Conservation (phyloP, 2,888 invertebrate genomes). For the Choristoneura rosaceana region DNA sequence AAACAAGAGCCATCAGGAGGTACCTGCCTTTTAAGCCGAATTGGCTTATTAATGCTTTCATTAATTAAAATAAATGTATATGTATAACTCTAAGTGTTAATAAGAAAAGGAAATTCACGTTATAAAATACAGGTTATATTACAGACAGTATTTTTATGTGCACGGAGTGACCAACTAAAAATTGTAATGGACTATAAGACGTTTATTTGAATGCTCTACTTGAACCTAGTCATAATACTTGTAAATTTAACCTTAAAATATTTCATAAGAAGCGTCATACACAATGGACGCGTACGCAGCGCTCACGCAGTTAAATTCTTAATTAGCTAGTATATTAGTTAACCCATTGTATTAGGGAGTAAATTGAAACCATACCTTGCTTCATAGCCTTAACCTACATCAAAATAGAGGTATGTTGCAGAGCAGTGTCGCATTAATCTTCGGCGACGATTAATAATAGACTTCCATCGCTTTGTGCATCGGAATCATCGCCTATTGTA, state of each 20-base stretch:
- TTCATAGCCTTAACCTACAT: conserved; percentile 71
- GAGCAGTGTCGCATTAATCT: conserved; percentile 76
- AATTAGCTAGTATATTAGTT: conserved; percentile 55
- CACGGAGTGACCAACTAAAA: not conserved
- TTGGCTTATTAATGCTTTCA: conserved; percentile 6
- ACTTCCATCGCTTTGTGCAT: conserved; percentile 70
- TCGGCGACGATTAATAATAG: conserved; percentile 70
- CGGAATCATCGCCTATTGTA: conserved; percentile 75
- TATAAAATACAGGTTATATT: not conserved
- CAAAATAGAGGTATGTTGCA: conserved; percentile 56
- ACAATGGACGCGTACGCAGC: conserved; percentile 42
- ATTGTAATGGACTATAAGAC: not conserved
- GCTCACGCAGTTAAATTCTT: conserved; percentile 50
- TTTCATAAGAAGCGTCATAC: conserved; percentile 40
- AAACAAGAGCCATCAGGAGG: conserved; percentile 52
- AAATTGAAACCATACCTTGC: conserved; percentile 51
- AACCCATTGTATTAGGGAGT: conserved; percentile 53
- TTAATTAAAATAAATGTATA: not conserved
- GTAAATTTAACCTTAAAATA: not conserved
- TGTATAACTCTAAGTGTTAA: not conserved
- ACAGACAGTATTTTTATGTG: not conserved
- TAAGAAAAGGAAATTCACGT: not conserved
- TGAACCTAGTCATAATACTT: conserved; percentile 15
- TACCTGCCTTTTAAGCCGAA: conserved; percentile 49
- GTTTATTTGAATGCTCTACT: conserved; percentile 1